Evolutionary conservation across 2,113 vertebrate genomes (phyloP).

Genomic region (Actinemys pallida): DNA sequence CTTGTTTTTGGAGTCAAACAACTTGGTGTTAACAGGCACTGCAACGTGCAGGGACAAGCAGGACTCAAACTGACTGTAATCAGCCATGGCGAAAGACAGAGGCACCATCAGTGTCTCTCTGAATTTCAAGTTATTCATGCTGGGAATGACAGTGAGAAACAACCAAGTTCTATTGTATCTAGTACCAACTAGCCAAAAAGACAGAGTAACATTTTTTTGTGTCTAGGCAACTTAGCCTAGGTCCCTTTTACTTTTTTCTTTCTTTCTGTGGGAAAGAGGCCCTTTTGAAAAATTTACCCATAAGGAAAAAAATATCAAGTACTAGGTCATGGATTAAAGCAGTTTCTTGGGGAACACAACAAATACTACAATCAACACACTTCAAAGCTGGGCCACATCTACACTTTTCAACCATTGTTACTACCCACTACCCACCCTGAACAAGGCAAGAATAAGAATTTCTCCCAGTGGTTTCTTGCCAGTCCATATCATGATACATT

Average conservation of each 20-base stretch:
- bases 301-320: background rate
- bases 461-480: background rate
- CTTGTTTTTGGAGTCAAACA: background rate
- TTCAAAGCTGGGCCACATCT: background rate
- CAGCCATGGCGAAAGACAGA: background rate
- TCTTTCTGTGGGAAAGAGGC: background rate
- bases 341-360: no score
- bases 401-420: background rate
- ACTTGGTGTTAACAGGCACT: background rate
- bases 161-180: background rate
- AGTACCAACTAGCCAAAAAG: background rate
- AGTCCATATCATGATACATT: background rate
- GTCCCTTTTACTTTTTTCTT: no score
- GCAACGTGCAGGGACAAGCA: background rate
- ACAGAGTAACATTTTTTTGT: no score
- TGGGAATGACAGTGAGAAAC: background rate
- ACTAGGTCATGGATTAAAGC: background rate
- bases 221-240: no score
- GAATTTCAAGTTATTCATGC: background rate
- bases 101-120: background rate
- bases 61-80: background rate
- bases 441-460: background rate
- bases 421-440: background rate
- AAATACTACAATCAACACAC: background rate
- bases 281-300: background rate